These are phyloP conservation scores for Planiliza haematocheilus DNA, from an alignment of 2,113 vertebrate genomes.

Conservation along the genomic window DNA sequence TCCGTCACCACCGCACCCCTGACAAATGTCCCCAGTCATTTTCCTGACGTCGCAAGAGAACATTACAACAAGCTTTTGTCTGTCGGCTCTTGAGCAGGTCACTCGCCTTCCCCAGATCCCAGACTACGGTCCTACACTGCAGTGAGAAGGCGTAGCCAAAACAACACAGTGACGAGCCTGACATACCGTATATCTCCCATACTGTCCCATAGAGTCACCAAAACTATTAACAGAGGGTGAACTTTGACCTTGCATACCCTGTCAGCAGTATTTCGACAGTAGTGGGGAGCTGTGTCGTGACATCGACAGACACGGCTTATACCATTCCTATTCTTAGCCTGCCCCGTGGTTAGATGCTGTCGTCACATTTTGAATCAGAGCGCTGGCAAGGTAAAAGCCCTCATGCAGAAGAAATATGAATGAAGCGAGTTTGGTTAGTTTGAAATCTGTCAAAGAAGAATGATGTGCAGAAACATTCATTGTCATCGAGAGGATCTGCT, in stretches of 20 bases:
- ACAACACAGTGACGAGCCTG: neutral
- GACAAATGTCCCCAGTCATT: slow-evolving; percentile 11
- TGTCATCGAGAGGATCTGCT: neutral
- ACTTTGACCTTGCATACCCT: neutral
- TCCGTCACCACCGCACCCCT: slow-evolving; percentile 2
- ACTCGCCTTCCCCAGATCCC: neutral
- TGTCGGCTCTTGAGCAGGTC: neutral
- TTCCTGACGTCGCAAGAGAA: neutral
- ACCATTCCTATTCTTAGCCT: slow-evolving; percentile 53
- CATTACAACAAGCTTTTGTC: neutral
- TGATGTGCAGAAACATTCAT: slow-evolving; percentile 16
- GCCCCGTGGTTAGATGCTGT: slow-evolving; percentile 46
- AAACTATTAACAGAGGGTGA: neutral
- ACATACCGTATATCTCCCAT: neutral
- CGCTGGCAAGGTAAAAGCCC: slow-evolving; percentile 12
- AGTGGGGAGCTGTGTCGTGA: too few species aligned
- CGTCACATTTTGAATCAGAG: slow-evolving; percentile 21
- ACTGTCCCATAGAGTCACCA: neutral
- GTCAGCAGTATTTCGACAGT: neutral
- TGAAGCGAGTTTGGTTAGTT: slow-evolving; percentile 1
- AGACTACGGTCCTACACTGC: neutral
- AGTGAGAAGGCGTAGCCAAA: neutral
- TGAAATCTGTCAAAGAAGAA: slow-evolving; percentile 16
- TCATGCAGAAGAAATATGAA: slow-evolving; percentile 12
- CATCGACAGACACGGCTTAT: slow-evolving; percentile 18